A percentile compares a stretch with the other conserved stretches of the same genome.
Evolutionary conservation across 64 coral and sea anemone genomes (phyloP).

Genomic region (Pachyseris speciosa): DNA sequence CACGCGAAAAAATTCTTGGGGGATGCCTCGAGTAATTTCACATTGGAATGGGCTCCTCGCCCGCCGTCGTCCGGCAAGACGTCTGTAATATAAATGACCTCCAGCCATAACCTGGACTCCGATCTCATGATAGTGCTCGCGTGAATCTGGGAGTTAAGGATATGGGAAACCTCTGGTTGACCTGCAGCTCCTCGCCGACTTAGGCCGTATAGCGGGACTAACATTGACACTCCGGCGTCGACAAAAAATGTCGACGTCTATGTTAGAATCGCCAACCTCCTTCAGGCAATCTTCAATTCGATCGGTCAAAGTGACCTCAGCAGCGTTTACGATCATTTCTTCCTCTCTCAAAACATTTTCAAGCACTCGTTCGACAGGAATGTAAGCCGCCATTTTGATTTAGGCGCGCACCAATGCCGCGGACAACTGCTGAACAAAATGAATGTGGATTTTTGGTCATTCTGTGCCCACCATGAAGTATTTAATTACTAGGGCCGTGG

Average conservation of each 20-base stretch:
- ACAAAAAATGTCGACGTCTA: background rate
- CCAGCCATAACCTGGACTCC: no score
- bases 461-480: conserved; percentile 32
- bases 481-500: no score
- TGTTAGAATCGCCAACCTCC: no score
- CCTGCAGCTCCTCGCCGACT: no score
- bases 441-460: conserved; percentile 3
- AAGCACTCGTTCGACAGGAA: background rate
- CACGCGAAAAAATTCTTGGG: conserved; percentile 45
- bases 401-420: background rate
- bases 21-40: conserved; percentile 3
- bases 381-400: background rate
- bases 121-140: no score
- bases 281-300: background rate
- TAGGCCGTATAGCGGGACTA: conserved; percentile 14
- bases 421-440: conserved; percentile 11
- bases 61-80: no score
- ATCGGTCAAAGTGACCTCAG: background rate
- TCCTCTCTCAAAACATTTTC: background rate
- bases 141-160: no score
- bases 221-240: background rate
- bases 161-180: no score
- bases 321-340: background rate
- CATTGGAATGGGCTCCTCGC: background rate
- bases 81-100: no score